Conservation (phyloP, 2,113 vertebrate species). For the Anser brachyrhynchus region DNA sequence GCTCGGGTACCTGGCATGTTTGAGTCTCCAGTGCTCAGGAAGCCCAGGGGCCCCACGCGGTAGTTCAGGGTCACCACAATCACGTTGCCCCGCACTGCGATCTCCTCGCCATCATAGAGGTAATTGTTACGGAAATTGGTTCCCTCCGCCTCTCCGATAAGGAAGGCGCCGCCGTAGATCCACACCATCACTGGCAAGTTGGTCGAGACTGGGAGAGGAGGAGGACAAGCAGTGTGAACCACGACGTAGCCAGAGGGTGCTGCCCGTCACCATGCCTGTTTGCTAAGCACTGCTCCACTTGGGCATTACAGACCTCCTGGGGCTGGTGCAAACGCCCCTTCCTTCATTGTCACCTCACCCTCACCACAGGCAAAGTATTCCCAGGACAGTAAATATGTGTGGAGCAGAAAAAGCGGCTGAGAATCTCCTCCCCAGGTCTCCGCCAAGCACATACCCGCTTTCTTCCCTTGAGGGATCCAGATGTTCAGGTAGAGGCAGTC, state of each 20-base stretch:
- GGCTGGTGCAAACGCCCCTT: background rate
- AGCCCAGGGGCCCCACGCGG: slow-evolving; percentile 89
- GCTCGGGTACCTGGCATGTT: slow-evolving; percentile 75
- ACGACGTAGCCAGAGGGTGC: background rate
- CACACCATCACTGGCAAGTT: slow-evolving; percentile 91
- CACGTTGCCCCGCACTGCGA: slow-evolving; percentile 87
- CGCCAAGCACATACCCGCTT: slow-evolving; percentile 51
- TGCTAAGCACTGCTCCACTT: background rate
- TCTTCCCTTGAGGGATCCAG: slow-evolving; percentile 87
- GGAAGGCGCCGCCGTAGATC: slow-evolving; percentile 89
- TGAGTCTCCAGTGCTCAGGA: slow-evolving; percentile 90
- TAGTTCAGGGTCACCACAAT: slow-evolving; percentile 93
- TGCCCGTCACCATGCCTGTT: background rate
- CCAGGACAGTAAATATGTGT: background rate
- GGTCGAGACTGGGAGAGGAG: slow-evolving; percentile 79
- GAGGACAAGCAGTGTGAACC: background rate
- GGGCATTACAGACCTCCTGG: background rate
- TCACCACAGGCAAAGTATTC: background rate
- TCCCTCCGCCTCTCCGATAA: slow-evolving; percentile 81
- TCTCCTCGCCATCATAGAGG: slow-evolving; percentile 88
- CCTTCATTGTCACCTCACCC: background rate
- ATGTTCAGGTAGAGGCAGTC: slow-evolving; percentile 97
- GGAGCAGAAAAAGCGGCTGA: background rate
- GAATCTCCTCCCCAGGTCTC: background rate
- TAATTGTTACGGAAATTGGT: slow-evolving; percentile 87